Base-by-base conservation (phyloP, 2,888 invertebrate species). In the Bimastos eiseni region DNA sequence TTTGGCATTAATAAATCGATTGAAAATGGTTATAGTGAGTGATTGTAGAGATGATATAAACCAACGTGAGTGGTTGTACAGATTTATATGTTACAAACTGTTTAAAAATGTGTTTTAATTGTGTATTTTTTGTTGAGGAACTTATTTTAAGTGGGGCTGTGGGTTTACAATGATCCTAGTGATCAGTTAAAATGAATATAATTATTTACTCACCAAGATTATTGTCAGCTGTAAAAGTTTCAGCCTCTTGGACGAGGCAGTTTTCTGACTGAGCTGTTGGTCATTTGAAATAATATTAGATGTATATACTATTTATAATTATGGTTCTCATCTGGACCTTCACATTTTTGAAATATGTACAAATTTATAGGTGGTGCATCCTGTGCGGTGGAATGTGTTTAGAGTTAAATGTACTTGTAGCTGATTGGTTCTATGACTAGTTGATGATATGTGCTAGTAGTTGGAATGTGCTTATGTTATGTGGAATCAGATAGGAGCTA, bases 201-300 rank as follows among this genome's bases (percentile, higher is more conserved):
- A 70, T 49, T 30, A n/a, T 70, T n/a, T 70, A 70, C n/a, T 70
- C n/a, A 11, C 11, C 2, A 70, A 70, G 70, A 70, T 70, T 70
- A n/a, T 70, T 70, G 30, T 70, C 55, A 30, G 30, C 55, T 13
- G 1, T 55, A 30, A 55, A 30, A 30, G n/a, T 70, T 70, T 70
- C 70, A 70, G 30, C 70, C 30, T 49, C 11, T n/a, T n/a, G n/a
- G 70, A 1, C 1, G 70, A 11, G 13, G 11, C n/a, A 8, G 70
- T 70, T 70, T 70, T 70, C n/a, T 70, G 70, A n/a, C 70, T 70
- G 70, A 70, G n/a, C n/a, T 70, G 70, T 70, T 70, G 70, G 70
- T 8, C 70, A 70, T 70, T n/a, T 70, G 30, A 70, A 70, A n/a
- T n/a, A n/a, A n/a, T n/a, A n/a, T n/a, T n/a, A n/a, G n/a, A n/a